Evolutionary conservation across 2,797 vertebrate species (phyloP).

Genomic region (Parambassis ranga): DNA sequence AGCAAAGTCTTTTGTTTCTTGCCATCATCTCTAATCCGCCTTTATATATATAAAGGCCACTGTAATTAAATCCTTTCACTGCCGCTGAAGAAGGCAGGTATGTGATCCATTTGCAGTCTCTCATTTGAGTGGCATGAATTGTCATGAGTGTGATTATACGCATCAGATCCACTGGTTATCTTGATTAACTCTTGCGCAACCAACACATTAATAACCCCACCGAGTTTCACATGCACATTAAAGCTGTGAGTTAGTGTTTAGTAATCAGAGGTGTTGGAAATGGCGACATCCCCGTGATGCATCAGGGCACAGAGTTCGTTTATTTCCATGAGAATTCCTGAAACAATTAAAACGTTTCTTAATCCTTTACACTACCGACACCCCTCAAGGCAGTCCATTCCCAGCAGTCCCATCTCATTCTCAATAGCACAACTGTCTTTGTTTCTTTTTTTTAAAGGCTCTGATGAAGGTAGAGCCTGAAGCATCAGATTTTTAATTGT

Average conservation of each 20-base stretch:
- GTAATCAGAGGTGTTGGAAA: neutral
- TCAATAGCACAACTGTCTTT: neutral
- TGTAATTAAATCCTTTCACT: slow-evolving; percentile 19
- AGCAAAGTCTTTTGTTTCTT: slow-evolving; percentile 1
- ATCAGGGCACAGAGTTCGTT: slow-evolving; percentile 1
- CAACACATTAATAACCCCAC: neutral
- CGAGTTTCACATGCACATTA: neutral
- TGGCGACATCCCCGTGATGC: neutral
- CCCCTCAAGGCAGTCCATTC: neutral
- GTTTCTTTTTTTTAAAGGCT: slow-evolving; percentile 6
- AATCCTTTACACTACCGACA: slow-evolving; percentile 1
- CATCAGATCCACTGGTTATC: slow-evolving; percentile 12
- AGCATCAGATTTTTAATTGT: slow-evolving; percentile 26
- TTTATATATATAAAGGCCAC: neutral
- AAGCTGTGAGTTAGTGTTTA: neutral
- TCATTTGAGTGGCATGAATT: slow-evolving; percentile 20
- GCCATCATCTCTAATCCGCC: neutral
- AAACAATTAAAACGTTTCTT: slow-evolving; percentile 20
- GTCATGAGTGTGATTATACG: slow-evolving; percentile 19
- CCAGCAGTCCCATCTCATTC: neutral
- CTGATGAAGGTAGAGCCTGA: neutral
- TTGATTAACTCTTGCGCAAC: slow-evolving; percentile 9
- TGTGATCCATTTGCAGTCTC: slow-evolving; percentile 10
- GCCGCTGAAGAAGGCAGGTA: slow-evolving; percentile 7
- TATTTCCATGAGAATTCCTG: neutral